A percentile compares a stretch with the other conserved stretches of the same genome.
Evolutionary conservation across 2,113 vertebrate species (phyloP).

Genomic region (Erinaceus europaeus): DNA sequence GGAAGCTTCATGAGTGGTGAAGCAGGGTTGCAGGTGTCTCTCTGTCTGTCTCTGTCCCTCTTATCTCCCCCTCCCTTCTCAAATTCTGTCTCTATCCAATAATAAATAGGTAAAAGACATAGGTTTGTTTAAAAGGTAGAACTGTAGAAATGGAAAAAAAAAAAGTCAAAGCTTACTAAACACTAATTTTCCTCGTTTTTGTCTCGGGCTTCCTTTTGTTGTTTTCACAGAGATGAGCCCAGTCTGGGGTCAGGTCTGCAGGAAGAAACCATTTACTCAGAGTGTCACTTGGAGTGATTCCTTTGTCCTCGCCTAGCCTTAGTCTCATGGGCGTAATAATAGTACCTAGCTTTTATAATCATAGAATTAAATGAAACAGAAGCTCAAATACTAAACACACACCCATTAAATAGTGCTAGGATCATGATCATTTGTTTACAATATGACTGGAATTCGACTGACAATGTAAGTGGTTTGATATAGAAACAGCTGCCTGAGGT

Average conservation of each 20-base stretch:
- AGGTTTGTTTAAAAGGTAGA: too few relatives aligned
- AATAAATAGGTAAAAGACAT: too few relatives aligned
- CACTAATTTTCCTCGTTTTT: background rate
- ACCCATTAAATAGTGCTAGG: background rate
- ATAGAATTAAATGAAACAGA: background rate
- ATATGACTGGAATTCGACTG: background rate
- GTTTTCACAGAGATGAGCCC: background rate
- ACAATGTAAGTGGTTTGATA: background rate
- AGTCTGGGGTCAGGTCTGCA: background rate
- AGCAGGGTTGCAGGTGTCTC: too few relatives aligned
- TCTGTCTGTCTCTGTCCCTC: too few relatives aligned
- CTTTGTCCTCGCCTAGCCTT: background rate
- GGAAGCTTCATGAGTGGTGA: too few relatives aligned
- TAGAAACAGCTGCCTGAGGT: background rate
- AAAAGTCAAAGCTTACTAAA: background rate
- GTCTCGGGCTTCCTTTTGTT: background rate
- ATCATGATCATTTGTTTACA: background rate
- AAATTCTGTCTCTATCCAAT: too few relatives aligned
- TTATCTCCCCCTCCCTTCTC: too few relatives aligned
- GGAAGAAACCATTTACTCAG: background rate
- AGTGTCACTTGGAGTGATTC: background rate
- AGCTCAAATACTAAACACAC: background rate
- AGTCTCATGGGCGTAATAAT: background rate
- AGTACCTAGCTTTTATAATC: background rate
- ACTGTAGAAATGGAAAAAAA: background rate